phyloP scores from a whole-genome alignment of 2,113 vertebrate genomes.

The Mus musculus region GRCm39 chr14:84836501-84837000 shows the following conservation, averaged over 20 bases:
- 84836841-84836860: background rate
- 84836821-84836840: background rate
- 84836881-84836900: background rate
- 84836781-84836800: background rate
- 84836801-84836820: background rate
- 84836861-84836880: background rate
- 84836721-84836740: too few species aligned
- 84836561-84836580: background rate
- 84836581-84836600: background rate
- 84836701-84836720: background rate
- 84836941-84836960: background rate
- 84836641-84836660: background rate
- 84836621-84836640: background rate
- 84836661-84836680: too few species aligned
- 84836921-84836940: background rate
- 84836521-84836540: too few species aligned
- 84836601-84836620: background rate
- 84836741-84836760: too few species aligned
- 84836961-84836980: background rate
- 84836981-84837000: background rate
- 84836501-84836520: too few species aligned
- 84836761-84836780: background rate
- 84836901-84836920: background rate
- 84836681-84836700: too few species aligned
- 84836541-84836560: too few species aligned